These are phyloP conservation scores for Spilogale gracilis DNA, from an alignment of 2,113 vertebrate genomes.

Conservation along the genomic window DNA sequence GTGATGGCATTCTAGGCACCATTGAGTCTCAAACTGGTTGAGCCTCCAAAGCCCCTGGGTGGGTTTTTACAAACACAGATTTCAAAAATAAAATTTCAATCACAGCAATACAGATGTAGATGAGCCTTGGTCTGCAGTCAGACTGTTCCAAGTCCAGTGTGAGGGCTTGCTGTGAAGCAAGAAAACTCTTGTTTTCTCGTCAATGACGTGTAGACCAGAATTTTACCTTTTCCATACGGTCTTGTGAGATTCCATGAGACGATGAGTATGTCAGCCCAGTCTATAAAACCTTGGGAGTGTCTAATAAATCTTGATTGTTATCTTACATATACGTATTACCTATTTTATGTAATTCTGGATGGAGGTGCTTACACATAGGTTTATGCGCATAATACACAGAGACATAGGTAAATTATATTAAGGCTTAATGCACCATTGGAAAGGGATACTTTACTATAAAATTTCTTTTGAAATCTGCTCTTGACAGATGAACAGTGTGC, in stretches of 20 bases:
- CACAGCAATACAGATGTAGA: neutral
- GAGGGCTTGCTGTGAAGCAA: neutral
- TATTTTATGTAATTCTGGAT: neutral
- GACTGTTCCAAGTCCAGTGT: neutral
- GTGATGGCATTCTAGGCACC: neutral
- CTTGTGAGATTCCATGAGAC: neutral
- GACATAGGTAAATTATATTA: slow-evolving; percentile 55
- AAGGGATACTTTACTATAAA: slow-evolving; percentile 61
- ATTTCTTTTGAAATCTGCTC: slow-evolving; percentile 72
- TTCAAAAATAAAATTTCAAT: neutral
- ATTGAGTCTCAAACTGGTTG: neutral
- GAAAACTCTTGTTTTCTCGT: neutral
- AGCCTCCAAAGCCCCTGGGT: neutral
- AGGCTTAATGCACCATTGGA: neutral
- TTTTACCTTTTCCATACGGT: neutral
- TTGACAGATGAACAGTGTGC: slow-evolving; percentile 62
- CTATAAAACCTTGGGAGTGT: neutral
- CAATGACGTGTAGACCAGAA: neutral
- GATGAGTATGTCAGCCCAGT: neutral
- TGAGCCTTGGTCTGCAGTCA: neutral
- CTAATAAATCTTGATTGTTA: neutral
- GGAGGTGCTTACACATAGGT: neutral
- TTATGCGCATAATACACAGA: neutral
- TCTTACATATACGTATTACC: neutral
- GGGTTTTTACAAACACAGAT: neutral